These are phyloP conservation scores for Eutrigla gurnardus DNA, from an alignment of 2,797 vertebrate genomes.

Conservation along the genomic window DNA sequence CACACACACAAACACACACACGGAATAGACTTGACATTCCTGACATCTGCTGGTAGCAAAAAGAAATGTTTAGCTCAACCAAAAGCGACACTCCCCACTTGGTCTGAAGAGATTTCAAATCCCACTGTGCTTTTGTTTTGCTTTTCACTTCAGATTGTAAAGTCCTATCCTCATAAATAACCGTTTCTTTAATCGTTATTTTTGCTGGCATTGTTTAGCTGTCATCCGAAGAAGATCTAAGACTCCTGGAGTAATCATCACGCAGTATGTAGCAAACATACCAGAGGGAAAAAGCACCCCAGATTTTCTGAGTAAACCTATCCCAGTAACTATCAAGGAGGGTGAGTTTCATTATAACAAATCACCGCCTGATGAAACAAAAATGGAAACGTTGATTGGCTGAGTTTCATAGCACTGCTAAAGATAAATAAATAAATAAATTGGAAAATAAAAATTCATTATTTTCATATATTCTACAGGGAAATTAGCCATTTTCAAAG, in stretches of 20 bases:
- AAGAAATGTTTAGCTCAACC: neutral
- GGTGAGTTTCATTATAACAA: slow-evolving; percentile 74
- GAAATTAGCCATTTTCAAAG: slow-evolving; percentile 85
- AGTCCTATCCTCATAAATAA: neutral
- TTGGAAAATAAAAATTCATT: slow-evolving; percentile 1
- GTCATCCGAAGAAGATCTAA: slow-evolving; percentile 81
- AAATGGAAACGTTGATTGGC: neutral
- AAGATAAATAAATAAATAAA: neutral
- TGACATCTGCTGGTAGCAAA: slow-evolving; percentile 73
- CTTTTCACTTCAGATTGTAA: neutral
- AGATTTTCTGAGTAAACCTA: slow-evolving; percentile 86
- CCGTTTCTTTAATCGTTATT: neutral
- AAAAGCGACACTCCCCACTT: neutral
- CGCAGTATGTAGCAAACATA: slow-evolving; percentile 80
- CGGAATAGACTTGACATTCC: slow-evolving; percentile 47
- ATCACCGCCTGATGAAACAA: neutral
- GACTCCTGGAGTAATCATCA: slow-evolving; percentile 84
- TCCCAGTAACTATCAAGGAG: slow-evolving; percentile 82
- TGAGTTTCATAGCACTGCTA: neutral
- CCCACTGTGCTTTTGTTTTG: neutral
- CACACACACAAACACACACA: neutral
- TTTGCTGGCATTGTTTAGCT: slow-evolving; percentile 52
- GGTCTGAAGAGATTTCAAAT: neutral
- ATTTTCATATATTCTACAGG: slow-evolving; percentile 75
- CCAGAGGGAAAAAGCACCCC: slow-evolving; percentile 87